Conservation (phyloP, 2,888 invertebrate genomes). For the Melikaiella ostensackeni region DNA sequence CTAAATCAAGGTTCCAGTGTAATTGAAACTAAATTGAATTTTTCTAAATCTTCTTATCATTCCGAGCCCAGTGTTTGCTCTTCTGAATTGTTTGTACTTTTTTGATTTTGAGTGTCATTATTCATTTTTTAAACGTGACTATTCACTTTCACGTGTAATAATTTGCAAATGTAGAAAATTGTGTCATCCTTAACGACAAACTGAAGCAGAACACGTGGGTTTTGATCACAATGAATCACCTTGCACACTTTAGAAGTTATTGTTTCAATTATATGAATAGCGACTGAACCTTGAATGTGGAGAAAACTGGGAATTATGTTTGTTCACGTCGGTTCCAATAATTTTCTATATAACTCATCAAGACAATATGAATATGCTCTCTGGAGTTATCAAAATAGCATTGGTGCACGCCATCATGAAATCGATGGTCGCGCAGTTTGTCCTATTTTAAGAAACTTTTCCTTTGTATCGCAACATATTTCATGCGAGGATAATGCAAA, state of each 20-base stretch:
- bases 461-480: constrained; percentile 21
- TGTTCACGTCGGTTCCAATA: constrained; percentile 4
- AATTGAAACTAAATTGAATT: too few species aligned
- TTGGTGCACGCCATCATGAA: constrained; percentile 22
- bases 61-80: too few species aligned
- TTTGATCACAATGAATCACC: constrained; percentile 21
- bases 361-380: neutral
- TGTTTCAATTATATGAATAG: constrained; percentile 22
- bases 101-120: neutral
- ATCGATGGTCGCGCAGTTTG: constrained; percentile 18
- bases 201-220: constrained; percentile 5
- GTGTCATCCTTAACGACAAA: neutral
- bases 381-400: constrained; percentile 20
- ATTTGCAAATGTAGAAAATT: neutral
- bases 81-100: neutral
- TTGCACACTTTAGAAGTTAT: constrained; percentile 13
- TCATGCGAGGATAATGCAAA: constrained; percentile 15
- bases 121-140: too few species aligned
- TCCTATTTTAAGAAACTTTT: constrained; percentile 28
- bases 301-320: constrained; percentile 19
- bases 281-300: neutral
- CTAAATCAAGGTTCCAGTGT: too few species aligned
- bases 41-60: too few species aligned
- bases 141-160: neutral
- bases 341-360: constrained; percentile 33